A percentile compares a stretch with the other conserved stretches of the same genome.
Evolutionary conservation across 23 tunicate genomes (phyloP).

Genomic region (Ciona savignyi): DNA sequence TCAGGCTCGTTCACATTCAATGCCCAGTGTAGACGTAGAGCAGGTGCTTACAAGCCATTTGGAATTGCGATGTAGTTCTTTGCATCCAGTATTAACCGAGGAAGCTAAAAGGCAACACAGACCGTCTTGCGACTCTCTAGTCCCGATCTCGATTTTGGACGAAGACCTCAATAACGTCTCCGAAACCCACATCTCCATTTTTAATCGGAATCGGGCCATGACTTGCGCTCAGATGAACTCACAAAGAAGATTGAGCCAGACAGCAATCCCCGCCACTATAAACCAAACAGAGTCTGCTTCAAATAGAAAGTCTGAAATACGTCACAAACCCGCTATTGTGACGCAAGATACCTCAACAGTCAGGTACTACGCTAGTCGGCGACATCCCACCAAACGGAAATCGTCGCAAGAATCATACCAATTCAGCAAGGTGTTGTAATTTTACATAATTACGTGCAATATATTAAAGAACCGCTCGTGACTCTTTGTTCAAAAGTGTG

Average conservation of each 20-base stretch:
- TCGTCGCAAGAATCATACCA: background rate
- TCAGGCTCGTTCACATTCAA: background rate
- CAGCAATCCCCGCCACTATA: background rate
- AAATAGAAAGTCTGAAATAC: background rate
- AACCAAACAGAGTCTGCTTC: background rate
- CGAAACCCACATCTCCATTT: background rate
- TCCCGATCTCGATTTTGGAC: constrained; percentile 20
- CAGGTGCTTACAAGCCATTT: too few relatives aligned
- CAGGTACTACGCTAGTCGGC: background rate
- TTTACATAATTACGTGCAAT: too few relatives aligned
- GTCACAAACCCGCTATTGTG: background rate
- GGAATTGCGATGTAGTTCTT: too few relatives aligned
- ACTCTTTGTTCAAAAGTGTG: too few relatives aligned
- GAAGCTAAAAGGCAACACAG: too few relatives aligned
- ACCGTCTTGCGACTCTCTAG: constrained; percentile 5
- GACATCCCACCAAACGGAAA: background rate
- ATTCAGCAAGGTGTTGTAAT: background rate
- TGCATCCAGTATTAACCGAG: too few relatives aligned
- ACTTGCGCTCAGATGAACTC: background rate
- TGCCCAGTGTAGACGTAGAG: background rate
- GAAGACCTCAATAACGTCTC: constrained; percentile 1
- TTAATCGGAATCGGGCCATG: background rate
- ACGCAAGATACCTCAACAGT: constrained; percentile 13
- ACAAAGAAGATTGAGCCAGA: background rate
- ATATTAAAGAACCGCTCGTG: too few relatives aligned